Evolutionary conservation across 2,888 invertebrate species (phyloP).

Genomic region (Notocelia uddmanniana): DNA sequence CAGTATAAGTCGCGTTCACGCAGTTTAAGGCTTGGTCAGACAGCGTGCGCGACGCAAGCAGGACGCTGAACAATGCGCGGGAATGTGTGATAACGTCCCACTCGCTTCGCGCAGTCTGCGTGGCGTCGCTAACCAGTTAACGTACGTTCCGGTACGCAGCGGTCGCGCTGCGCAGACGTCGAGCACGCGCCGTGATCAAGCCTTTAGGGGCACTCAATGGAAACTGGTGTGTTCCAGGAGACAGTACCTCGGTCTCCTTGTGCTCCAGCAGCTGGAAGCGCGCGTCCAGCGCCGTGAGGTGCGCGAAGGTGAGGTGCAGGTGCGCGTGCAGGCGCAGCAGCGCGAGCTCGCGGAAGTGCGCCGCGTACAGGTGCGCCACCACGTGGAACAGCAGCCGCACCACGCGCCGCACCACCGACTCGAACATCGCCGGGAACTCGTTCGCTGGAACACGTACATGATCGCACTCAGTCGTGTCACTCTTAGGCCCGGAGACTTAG

Average conservation of each 20-base stretch:
- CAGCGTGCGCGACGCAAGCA: too few relatives aligned
- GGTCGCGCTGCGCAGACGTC: too few relatives aligned
- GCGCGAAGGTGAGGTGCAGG: conserved; percentile 98
- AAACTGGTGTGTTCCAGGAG: too few relatives aligned
- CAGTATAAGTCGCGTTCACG: background rate
- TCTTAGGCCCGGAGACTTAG: too few relatives aligned
- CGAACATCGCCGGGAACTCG: conserved; percentile 97
- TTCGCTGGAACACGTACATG: conserved; percentile 88
- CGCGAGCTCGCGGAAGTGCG: conserved; percentile 98
- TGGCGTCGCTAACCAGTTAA: too few relatives aligned
- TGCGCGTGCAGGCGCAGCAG: conserved; percentile 97
- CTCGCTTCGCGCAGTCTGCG: too few relatives aligned
- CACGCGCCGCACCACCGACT: conserved; percentile 97
- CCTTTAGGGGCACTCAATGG: too few relatives aligned
- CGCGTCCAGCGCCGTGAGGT: conserved; percentile 94
- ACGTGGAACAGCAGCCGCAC: conserved; percentile 98
- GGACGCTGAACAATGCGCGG: too few relatives aligned
- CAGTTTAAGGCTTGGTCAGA: background rate
- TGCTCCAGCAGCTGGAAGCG: conserved; percentile 97
- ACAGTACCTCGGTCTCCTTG: conserved; percentile 93
- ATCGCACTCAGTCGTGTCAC: too few relatives aligned
- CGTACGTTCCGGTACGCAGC: too few relatives aligned
- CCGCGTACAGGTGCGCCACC: conserved; percentile 98
- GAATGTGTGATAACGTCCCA: too few relatives aligned
- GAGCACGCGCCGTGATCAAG: background rate